Evolutionary conservation across 2,113 vertebrate genomes (phyloP).

Genomic region (Isichthys henryi): DNA sequence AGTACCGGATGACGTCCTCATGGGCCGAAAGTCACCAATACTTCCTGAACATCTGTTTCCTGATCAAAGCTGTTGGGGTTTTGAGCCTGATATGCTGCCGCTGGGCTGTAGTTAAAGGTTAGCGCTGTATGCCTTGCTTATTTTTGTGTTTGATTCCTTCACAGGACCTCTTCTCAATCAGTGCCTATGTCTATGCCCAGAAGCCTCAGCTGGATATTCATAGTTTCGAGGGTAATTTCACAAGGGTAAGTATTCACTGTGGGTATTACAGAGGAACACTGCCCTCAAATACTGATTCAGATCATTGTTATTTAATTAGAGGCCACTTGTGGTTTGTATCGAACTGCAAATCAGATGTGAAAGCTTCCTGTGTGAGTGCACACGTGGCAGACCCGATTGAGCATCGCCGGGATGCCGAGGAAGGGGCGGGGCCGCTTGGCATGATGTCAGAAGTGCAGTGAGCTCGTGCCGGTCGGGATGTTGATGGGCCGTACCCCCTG

Average conservation of each 20-base stretch:
- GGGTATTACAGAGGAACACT: slow-evolving; percentile 18
- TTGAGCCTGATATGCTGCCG: not conserved
- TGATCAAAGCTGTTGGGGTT: slow-evolving; percentile 9
- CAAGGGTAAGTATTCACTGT: slow-evolving; percentile 68
- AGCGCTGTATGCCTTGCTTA: not conserved
- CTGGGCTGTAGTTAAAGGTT: not conserved
- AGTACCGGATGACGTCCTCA: not conserved
- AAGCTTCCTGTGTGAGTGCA: not conserved
- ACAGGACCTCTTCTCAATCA: slow-evolving; percentile 95
- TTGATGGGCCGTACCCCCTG: not conserved
- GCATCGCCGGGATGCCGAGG: not conserved
- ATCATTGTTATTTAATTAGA: slow-evolving; percentile 4
- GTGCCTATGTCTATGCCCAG: slow-evolving; percentile 84
- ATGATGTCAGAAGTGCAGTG: not conserved
- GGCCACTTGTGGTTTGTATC: not conserved
- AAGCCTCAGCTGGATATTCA: slow-evolving; percentile 96
- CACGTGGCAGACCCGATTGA: not conserved
- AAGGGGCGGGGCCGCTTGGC: not conserved
- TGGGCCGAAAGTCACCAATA: slow-evolving; percentile 12
- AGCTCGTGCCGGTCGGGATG: not conserved
- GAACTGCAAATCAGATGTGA: not conserved
- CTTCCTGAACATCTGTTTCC: slow-evolving; percentile 23
- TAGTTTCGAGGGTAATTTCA: slow-evolving; percentile 96
- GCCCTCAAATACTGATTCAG: not conserved
- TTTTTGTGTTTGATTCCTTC: slow-evolving; percentile 28